Evolutionary conservation across 2,888 invertebrate species (phyloP).

Genomic region (Smittia sp.): DNA sequence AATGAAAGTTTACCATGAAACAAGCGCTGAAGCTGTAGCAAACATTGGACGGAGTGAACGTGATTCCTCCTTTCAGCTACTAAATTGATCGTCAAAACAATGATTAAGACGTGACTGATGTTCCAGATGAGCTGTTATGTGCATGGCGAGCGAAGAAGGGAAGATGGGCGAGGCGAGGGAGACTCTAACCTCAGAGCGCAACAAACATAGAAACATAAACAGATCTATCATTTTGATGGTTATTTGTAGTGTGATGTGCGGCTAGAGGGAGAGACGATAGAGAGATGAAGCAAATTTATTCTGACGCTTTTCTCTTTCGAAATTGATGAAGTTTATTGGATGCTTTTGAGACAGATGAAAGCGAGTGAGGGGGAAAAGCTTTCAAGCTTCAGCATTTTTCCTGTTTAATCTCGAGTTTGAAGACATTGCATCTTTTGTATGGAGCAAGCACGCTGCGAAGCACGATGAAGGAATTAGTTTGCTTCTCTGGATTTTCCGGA

Average conservation of each 20-base stretch:
- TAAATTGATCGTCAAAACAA: conserved; percentile 41
- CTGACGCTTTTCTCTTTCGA: conserved; percentile 8
- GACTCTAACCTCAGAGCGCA: conserved; percentile 28
- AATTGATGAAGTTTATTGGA: conserved; percentile 41
- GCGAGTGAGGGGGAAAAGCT: not conserved
- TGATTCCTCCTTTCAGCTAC: conserved; percentile 36
- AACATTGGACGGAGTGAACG: conserved; percentile 18
- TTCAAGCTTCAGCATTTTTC: not conserved
- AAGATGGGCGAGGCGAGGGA: not conserved
- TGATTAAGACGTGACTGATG: conserved; percentile 43
- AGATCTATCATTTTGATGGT: conserved; percentile 40
- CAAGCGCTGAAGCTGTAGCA: not conserved
- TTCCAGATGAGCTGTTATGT: conserved; percentile 42
- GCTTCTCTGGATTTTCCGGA: not conserved
- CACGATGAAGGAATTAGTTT: not conserved
- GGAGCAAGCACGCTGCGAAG: not conserved
- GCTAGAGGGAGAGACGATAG: not conserved
- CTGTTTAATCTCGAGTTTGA: not conserved
- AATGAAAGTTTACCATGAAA: conserved; percentile 24
- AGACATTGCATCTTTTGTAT: not conserved
- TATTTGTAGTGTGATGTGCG: conserved; percentile 35
- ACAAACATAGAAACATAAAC: conserved; percentile 36
- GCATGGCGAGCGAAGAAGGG: not conserved
- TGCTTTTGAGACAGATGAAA: conserved; percentile 29
- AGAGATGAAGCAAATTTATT: conserved; percentile 19